A percentile compares a stretch with the other conserved stretches of the same genome.
These are phyloP conservation scores for Pyrrhia umbra DNA, from an alignment of 2,888 invertebrate genomes.

Conservation along the genomic window DNA sequence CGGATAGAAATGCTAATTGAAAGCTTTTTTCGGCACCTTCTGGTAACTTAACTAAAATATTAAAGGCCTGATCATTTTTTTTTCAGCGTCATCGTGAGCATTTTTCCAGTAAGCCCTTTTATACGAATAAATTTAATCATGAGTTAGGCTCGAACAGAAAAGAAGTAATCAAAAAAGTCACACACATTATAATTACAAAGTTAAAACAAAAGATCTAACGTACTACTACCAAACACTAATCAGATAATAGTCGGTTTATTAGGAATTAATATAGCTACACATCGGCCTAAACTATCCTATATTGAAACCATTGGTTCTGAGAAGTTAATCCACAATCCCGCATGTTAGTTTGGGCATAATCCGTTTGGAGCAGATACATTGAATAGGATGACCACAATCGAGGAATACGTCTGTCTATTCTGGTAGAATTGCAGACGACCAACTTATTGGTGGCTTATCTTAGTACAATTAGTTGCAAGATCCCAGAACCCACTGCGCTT, in stretches of 20 bases:
- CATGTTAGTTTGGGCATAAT: slow-evolving; percentile 52
- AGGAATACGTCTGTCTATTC: not conserved
- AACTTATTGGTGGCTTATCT: not conserved
- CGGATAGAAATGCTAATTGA: slow-evolving; percentile 1
- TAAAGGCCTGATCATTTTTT: too few relatives aligned
- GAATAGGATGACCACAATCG: slow-evolving; percentile 29
- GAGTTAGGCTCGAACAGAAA: too few relatives aligned
- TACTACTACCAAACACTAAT: not conserved
- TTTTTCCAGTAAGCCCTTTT: too few relatives aligned
- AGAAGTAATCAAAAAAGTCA: slow-evolving; percentile 11
- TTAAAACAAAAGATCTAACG: slow-evolving; percentile 3
- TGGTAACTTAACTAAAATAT: not conserved
- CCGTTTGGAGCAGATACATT: slow-evolving; percentile 32
- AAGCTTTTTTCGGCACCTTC: slow-evolving; percentile 16
- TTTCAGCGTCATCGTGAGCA: too few relatives aligned
- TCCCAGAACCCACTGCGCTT: not conserved
- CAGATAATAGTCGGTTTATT: slow-evolving; percentile 18
- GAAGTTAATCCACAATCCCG: slow-evolving; percentile 42
- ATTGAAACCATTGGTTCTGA: slow-evolving; percentile 21
- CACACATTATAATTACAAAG: too few relatives aligned
- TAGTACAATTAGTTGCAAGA: slow-evolving; percentile 1
- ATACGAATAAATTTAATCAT: too few relatives aligned
- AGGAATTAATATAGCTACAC: slow-evolving; percentile 23
- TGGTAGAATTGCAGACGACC: slow-evolving; percentile 2
- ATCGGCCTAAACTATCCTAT: not conserved